Percentiles rank a stretch among this genome's conserved stretches.
These are phyloP conservation scores for Epinephelus awoara DNA, from an alignment of 2,797 vertebrate species.

Conservation along the genomic window DNA sequence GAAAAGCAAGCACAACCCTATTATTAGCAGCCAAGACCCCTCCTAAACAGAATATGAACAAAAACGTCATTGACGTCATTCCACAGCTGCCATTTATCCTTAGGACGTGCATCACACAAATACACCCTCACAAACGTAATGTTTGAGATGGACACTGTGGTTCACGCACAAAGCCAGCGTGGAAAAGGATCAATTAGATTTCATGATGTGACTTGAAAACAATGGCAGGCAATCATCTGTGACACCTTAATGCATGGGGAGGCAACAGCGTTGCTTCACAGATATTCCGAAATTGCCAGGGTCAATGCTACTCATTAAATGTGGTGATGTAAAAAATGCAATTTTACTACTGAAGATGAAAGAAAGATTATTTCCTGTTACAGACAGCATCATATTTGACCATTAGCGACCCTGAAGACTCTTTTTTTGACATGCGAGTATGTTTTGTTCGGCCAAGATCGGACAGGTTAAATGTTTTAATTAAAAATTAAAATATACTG, in stretches of 20 bases:
- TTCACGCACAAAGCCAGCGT: conserved; percentile 44
- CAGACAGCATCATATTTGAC: neutral
- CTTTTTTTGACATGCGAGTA: neutral
- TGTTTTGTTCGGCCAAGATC: neutral
- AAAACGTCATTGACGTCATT: conserved; percentile 33
- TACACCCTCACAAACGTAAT: conserved; percentile 12
- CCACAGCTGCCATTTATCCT: conserved; percentile 40
- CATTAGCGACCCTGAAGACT: neutral
- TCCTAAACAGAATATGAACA: conserved; percentile 26
- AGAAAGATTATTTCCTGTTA: conserved; percentile 21
- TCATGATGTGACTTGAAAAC: conserved; percentile 61
- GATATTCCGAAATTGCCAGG: conserved; percentile 52
- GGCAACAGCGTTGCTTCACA: conserved; percentile 8
- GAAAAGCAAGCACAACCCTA: conserved; percentile 32
- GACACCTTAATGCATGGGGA: conserved; percentile 81
- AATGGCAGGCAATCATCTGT: conserved; percentile 46
- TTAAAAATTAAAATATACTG: neutral
- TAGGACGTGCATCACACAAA: conserved; percentile 41
- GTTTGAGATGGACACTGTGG: conserved; percentile 15
- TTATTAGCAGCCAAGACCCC: conserved; percentile 33
- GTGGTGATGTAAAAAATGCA: conserved; percentile 34
- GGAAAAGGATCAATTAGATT: conserved; percentile 60
- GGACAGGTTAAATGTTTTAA: neutral
- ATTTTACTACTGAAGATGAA: conserved; percentile 18
- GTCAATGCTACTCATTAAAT: conserved; percentile 35